Percentiles rank a stretch among this genome's conserved stretches.
Evolutionary conservation across 2,888 invertebrate species (phyloP).

Genomic region (Tenthredo livida): DNA sequence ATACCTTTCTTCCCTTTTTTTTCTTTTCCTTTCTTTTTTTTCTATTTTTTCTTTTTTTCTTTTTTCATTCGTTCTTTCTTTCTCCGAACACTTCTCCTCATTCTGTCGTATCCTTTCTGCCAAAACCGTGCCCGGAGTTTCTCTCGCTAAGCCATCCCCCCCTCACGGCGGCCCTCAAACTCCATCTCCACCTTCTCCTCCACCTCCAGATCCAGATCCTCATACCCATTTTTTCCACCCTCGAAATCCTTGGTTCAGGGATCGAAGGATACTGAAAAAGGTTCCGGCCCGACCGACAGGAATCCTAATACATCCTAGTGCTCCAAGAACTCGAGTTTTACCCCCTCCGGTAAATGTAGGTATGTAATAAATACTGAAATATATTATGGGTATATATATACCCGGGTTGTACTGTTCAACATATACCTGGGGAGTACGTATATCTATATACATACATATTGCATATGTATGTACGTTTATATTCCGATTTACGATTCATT

Average conservation of each 20-base stretch:
- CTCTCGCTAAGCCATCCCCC: not conserved
- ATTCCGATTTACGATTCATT: not conserved
- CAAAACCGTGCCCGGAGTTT: not conserved
- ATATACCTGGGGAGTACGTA: not conserved
- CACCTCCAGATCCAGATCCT: not conserved
- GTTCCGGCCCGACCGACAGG: constrained; percentile 15
- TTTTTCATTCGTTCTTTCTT: too few species aligned
- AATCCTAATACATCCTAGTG: constrained; percentile 37
- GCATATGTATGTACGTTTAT: not conserved
- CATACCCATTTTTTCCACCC: constrained; percentile 16
- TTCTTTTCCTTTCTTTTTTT: not conserved
- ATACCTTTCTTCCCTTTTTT: not conserved
- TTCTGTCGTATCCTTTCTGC: constrained; percentile 5
- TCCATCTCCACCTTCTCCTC: not conserved
- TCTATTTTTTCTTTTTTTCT: not conserved
- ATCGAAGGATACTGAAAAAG: constrained; percentile 44
- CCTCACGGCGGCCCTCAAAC: not conserved
- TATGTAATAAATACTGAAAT: not conserved
- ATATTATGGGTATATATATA: not conserved
- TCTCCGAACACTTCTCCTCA: constrained; percentile 28
- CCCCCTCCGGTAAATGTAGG: not conserved
- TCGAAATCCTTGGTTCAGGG: constrained; percentile 28
- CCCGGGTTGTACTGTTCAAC: not conserved
- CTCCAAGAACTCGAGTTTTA: not conserved
- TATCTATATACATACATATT: not conserved